A percentile compares a stretch with the other conserved stretches of the same genome.
phyloP scores from a whole-genome alignment of 2,113 vertebrate genomes.

The Apeltes quadracus region DNA sequence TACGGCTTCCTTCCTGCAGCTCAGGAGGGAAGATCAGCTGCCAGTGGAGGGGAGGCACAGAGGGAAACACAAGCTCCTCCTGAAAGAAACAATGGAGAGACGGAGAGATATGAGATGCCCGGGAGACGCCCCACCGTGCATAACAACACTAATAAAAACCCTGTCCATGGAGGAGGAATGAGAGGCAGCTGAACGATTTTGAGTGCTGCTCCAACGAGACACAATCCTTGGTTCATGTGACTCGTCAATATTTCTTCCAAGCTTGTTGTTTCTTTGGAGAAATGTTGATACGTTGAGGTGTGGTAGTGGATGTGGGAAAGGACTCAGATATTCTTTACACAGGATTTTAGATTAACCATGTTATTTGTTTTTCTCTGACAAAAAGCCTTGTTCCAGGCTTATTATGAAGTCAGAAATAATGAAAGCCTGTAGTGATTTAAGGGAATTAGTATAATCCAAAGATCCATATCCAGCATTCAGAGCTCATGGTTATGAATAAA shows the following conservation, averaged over 20 bases:
- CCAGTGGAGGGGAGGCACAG: constrained; percentile 15
- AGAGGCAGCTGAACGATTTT: constrained; percentile 24
- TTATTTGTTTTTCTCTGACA: constrained; percentile 1
- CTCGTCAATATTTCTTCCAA: constrained; percentile 31
- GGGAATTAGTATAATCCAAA: background rate
- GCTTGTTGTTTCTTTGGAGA: constrained; percentile 13
- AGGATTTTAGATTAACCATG: background rate
- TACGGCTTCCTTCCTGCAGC: constrained; percentile 31
- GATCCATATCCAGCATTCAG: constrained; percentile 7
- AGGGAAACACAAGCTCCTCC: constrained; percentile 28
- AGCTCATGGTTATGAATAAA: constrained; percentile 1
- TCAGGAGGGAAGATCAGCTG: constrained; percentile 34
- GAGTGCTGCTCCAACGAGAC: constrained; percentile 51
- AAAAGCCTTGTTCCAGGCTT: background rate
- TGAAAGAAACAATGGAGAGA: background rate
- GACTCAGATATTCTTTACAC: background rate
- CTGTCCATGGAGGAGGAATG: constrained; percentile 8
- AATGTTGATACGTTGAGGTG: constrained; percentile 5
- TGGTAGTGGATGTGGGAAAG: background rate
- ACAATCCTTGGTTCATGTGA: constrained; percentile 32
- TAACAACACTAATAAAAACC: constrained; percentile 16
- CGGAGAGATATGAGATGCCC: constrained; percentile 4
- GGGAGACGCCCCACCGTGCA: constrained; percentile 6
- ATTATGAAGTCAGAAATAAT: constrained; percentile 14
- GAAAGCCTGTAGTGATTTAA: background rate